Evolutionary conservation across 2,113 vertebrate genomes (phyloP), one percentile per base, ranked within the genome.

Genomic region (Embiotoca jacksoni): DNA sequence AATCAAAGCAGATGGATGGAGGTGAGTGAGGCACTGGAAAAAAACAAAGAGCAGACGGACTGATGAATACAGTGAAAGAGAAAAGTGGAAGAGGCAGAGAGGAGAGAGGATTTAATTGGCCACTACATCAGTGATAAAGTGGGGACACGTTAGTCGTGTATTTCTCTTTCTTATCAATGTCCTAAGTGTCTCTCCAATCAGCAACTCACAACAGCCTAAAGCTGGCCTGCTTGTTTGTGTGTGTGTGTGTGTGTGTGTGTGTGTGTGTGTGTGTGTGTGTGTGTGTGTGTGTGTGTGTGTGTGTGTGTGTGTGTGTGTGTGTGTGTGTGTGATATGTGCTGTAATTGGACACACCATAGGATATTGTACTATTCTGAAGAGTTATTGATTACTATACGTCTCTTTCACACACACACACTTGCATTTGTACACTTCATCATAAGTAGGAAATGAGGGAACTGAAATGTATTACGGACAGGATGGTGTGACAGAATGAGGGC

Each of bases 401-500:
- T 23, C 23, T 23, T 23, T 23, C 23, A 23, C 23, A 23, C 23
- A 23, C 49, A 72, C 10, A 50, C 13, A 54, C 32, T 62, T 37
- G 64, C 30, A 44, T 31, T 60, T 66, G 23, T 56, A 8, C 16
- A 58, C 69, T 70, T 54, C 31, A 78, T 80, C 75, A 70, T 78
- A 65, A 63, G 56, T 39, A 46, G 37, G 75, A 69, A 54, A 81
- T 10, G 11, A 76, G 55, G 67, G 72, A 67, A 60, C 44, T 79
- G 50, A 57, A 71, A 81, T 72, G 63, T 59, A 76, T 82, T 63
- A 64, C 56, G 64, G 60, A 78, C 36, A 58, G 62, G 53, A 8
- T 36, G 46, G 37, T 67, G 72, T 83, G 78, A 88, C 76, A 88
- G 81, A 81, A 78, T 79, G 67, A 81, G 71, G 67, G 49, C 77